Percentiles rank a stretch among this genome's conserved stretches.
phyloP scores from a whole-genome alignment of 2,113 vertebrate species.

The Steatornis caripensis region DNA sequence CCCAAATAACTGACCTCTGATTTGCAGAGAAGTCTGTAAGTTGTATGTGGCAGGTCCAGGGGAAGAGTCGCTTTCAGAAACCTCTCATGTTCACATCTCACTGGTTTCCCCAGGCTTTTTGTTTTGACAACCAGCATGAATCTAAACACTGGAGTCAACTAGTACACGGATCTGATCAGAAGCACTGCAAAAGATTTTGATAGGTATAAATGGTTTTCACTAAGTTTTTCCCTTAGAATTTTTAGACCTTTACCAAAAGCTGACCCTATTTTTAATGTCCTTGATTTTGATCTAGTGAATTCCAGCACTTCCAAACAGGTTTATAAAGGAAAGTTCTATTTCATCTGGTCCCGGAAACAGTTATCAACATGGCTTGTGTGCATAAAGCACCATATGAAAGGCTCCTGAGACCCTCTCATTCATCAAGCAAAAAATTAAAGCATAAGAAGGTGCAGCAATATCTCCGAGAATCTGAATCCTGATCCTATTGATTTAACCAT shows the following conservation, averaged over 20 bases:
- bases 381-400: neutral
- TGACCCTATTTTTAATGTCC: neutral
- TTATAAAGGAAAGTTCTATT: neutral
- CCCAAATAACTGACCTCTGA: neutral
- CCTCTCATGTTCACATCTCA: neutral
- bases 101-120: neutral
- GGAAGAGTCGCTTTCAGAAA: neutral
- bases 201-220: neutral
- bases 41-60: neutral
- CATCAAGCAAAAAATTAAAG: neutral
- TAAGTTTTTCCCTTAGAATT: neutral
- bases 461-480: neutral
- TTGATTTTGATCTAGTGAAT: neutral
- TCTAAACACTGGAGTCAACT: neutral
- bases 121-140: neutral
- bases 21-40: neutral
- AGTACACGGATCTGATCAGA: neutral
- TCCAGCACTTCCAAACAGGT: neutral
- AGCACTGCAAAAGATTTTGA: neutral
- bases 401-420: neutral
- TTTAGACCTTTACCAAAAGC: neutral
- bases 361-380: neutral
- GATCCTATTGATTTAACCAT: neutral
- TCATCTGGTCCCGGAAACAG: neutral
- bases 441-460: neutral